Evolutionary conservation across 2,113 vertebrate genomes (phyloP).

Genomic region (Trematomus loennbergii): DNA sequence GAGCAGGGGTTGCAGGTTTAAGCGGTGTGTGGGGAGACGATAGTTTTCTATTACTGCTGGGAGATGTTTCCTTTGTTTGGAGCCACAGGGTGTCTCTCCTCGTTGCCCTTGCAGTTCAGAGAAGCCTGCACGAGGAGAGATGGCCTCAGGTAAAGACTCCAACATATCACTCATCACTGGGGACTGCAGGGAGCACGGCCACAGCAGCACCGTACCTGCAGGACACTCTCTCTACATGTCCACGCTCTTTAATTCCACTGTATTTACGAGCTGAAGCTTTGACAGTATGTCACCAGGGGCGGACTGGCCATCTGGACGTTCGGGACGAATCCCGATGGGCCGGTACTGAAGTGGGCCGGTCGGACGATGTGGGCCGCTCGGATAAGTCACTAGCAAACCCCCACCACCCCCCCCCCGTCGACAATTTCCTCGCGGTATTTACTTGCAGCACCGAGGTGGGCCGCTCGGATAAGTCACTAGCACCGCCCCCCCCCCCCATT

Average conservation of each 20-base stretch:
- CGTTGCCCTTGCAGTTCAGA: constrained; percentile 74
- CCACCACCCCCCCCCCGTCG: no score
- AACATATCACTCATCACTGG: constrained; percentile 67
- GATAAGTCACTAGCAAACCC: no score
- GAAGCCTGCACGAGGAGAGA: constrained; percentile 52
- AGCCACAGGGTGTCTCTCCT: constrained; percentile 71
- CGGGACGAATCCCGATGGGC: no score
- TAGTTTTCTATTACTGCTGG: constrained; percentile 73
- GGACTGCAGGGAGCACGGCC: constrained; percentile 46
- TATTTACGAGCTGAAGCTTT: constrained; percentile 23
- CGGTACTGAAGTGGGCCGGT: no score
- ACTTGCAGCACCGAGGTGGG: no score
- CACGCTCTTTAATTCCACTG: constrained; percentile 33
- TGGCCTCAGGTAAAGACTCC: constrained; percentile 72
- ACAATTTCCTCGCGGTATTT: no score
- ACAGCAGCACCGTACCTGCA: constrained; percentile 41
- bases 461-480: no score
- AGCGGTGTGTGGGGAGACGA: constrained; percentile 47
- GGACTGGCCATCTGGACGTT: no score
- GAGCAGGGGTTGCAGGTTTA: constrained; percentile 59
- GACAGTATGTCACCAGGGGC: constrained; percentile 4
- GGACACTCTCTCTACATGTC: constrained; percentile 51
- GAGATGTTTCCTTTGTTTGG: constrained; percentile 69
- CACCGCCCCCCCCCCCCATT: no score
- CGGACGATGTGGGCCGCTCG: no score